phyloP scores from a whole-genome alignment of 2,888 invertebrate species.

The Vannuccia rotundouncinata region DNA sequence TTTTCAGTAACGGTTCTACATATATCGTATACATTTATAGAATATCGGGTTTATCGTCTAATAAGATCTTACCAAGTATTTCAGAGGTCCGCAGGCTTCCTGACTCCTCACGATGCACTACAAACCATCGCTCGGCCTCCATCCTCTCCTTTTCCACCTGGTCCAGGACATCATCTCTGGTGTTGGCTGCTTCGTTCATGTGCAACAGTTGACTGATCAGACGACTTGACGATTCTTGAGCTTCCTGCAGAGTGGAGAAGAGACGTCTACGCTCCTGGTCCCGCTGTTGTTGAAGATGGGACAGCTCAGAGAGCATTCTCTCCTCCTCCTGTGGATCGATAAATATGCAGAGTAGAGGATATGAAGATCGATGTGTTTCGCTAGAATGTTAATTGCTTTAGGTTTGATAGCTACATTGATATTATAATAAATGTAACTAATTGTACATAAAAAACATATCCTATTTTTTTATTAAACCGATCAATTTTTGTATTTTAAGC shows the following conservation, averaged over 20 bases:
- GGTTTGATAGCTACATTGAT: no score
- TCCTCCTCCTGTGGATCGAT: conserved; percentile 22
- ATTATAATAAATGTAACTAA: no score
- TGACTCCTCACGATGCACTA: conserved; percentile 50
- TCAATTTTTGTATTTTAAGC: no score
- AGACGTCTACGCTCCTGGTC: conserved; percentile 45
- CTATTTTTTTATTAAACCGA: no score
- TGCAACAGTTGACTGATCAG: conserved; percentile 47
- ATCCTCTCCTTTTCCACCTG: conserved; percentile 52
- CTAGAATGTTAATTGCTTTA: no score
- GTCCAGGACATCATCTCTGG: conserved; percentile 51
- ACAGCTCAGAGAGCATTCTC: not conserved
- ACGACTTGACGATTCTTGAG: conserved; percentile 44
- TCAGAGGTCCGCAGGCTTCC: conserved; percentile 50
- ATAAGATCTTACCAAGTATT: conserved; percentile 50
- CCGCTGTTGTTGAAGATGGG: not conserved
- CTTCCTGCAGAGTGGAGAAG: conserved; percentile 45
- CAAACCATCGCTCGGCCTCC: conserved; percentile 49
- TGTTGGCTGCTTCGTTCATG: conserved; percentile 49
- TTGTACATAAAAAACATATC: no score
- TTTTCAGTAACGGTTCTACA: no score
- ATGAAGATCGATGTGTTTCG: no score
- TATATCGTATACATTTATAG: no score
- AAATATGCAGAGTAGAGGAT: no score
- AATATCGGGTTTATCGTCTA: no score